Conservation (phyloP, 2,888 invertebrate genomes). For the Meteorus colon region DNA sequence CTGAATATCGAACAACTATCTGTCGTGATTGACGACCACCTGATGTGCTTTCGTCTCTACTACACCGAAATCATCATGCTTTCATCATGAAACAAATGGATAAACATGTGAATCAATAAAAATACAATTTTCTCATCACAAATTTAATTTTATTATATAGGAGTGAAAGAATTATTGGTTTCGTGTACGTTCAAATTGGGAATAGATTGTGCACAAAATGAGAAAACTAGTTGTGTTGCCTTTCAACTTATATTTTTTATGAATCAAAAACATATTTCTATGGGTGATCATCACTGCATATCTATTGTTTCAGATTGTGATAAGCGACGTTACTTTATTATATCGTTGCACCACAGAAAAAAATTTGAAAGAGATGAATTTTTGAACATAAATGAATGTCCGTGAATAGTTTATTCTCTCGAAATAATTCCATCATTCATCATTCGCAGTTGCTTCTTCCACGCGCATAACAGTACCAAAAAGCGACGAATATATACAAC, state of each 20-base stretch:
- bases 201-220: neutral
- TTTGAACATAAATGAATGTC: constrained; percentile 12
- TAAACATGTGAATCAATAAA: neutral
- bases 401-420: constrained; percentile 4
- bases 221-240: neutral
- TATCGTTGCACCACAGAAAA: neutral
- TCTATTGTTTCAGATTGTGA: too few species aligned
- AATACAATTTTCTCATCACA: neutral
- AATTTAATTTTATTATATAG: neutral
- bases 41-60: constrained; percentile 64
- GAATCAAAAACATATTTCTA: too few species aligned
- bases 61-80: constrained; percentile 28
- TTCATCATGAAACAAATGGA: constrained; percentile 6
- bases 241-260: too few species aligned
- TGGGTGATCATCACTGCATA: too few species aligned
- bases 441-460: constrained; percentile 30
- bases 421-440: constrained; percentile 37
- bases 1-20: constrained; percentile 66
- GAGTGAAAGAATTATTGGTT: too few species aligned
- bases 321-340: too few species aligned
- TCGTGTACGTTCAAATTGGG: too few species aligned
- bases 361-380: constrained; percentile 7
- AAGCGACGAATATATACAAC: neutral
- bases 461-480: constrained; percentile 32
- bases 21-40: constrained; percentile 72